phyloP scores from a whole-genome alignment of 2,113 vertebrate genomes.

The Xiphorhynchus elegans region DNA sequence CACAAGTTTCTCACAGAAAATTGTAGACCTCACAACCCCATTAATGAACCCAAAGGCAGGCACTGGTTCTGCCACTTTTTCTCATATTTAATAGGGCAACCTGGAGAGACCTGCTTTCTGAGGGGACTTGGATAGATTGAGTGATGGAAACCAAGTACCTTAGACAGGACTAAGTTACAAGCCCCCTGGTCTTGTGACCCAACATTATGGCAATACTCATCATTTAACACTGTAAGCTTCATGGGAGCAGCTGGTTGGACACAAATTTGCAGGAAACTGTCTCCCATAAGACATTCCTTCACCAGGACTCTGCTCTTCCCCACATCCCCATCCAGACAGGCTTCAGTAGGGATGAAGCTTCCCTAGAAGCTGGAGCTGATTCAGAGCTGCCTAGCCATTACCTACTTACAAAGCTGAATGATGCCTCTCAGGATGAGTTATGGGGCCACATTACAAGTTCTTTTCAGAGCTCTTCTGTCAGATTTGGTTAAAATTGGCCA shows the following conservation, averaged over 20 bases:
- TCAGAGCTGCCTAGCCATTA: background rate
- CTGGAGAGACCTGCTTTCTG: background rate
- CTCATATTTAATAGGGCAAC: background rate
- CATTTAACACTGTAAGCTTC: background rate
- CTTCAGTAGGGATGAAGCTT: background rate
- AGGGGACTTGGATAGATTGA: background rate
- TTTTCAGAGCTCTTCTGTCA: conserved; percentile 8
- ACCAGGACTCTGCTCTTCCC: background rate
- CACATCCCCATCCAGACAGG: background rate
- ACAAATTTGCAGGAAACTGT: background rate
- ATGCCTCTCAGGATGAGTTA: background rate
- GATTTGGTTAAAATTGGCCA: conserved; percentile 18
- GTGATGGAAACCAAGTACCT: background rate
- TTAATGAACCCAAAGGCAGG: background rate
- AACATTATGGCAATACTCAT: background rate
- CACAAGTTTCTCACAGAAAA: background rate
- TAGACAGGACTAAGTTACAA: background rate
- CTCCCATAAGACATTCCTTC: background rate
- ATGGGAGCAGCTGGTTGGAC: background rate
- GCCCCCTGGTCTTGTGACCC: background rate
- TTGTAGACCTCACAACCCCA: background rate
- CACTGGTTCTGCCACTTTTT: background rate
- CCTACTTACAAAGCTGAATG: background rate
- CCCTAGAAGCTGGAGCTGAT: background rate
- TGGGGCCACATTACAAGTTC: background rate